These are phyloP conservation scores for Drosophila sp. DNA, from an alignment of 1,140 invertebrate species.

Conservation along the genomic window DNA sequence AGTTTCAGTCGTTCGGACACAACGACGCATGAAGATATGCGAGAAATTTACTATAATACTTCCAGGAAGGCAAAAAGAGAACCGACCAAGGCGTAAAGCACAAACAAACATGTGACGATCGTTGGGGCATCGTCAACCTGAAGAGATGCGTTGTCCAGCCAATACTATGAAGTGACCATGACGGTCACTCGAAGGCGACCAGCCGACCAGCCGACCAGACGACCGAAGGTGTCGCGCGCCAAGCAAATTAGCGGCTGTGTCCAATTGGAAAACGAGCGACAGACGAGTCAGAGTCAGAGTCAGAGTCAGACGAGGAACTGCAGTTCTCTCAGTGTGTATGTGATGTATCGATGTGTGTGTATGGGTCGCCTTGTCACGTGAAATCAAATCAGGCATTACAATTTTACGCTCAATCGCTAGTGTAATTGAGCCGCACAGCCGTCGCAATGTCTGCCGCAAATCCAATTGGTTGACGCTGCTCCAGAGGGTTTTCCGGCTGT, in stretches of 20 bases:
- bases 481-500: conserved; percentile 53
- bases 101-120: conserved; percentile 58
- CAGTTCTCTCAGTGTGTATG: conserved; percentile 18
- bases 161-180: conserved; percentile 74
- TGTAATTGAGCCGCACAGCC: conserved; percentile 81
- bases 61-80: conserved; percentile 75
- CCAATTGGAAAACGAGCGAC: conserved; percentile 76
- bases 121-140: conserved; percentile 1
- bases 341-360: conserved; percentile 23
- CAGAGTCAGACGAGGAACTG: conserved; percentile 13
- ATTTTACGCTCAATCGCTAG: conserved; percentile 77
- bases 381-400: conserved; percentile 83
- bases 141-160: conserved; percentile 61
- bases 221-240: conserved; percentile 72
- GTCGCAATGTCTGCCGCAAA: conserved; percentile 75
- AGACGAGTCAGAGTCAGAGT: conserved; percentile 15
- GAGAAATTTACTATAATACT: conserved; percentile 82
- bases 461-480: conserved; percentile 62
- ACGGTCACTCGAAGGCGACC: conserved; percentile 48
- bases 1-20: conserved; percentile 48
- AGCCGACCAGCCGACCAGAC: conserved; percentile 6
- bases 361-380: conserved; percentile 67
- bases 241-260: conserved; percentile 80
- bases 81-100: conserved; percentile 47
- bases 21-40: conserved; percentile 75